Conservation (phyloP, 2,797 vertebrate genomes). For the Hafferia zeledoni region DNA sequence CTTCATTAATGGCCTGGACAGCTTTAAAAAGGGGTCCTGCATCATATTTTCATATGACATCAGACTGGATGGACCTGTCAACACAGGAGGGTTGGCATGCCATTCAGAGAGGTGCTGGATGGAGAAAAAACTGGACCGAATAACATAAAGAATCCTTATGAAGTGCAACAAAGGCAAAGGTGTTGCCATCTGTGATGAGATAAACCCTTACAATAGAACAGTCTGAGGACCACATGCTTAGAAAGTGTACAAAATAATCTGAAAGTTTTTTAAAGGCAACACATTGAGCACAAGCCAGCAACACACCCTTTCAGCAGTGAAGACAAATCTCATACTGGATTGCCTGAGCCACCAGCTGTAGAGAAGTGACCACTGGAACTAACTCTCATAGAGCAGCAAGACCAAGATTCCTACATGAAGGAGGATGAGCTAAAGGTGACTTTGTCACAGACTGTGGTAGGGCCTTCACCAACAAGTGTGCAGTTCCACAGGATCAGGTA, state of each 20-base stretch:
- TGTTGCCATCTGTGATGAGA: not conserved
- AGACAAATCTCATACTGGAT: not conserved
- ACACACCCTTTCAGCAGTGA: accelerated
- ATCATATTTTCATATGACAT: not conserved
- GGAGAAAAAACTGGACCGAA: not conserved
- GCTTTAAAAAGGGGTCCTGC: not conserved
- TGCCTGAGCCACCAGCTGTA: not conserved
- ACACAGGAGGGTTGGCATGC: not conserved
- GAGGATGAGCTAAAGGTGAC: not conserved
- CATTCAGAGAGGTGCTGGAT: not conserved
- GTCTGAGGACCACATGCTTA: not conserved
- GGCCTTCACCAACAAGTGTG: accelerated
- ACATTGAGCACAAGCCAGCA: not conserved
- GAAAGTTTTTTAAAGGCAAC: not conserved
- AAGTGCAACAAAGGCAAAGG: not conserved
- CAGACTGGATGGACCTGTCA: not conserved
- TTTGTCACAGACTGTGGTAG: not conserved
- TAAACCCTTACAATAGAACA: not conserved
- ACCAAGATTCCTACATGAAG: not conserved
- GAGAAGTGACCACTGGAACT: accelerated
- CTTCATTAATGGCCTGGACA: not conserved
- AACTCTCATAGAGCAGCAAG: not conserved
- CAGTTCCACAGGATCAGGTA: not conserved
- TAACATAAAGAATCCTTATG: not conserved
- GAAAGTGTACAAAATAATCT: not conserved